Conservation (phyloP, 2,888 invertebrate genomes). For the Stenodema calcarata region DNA sequence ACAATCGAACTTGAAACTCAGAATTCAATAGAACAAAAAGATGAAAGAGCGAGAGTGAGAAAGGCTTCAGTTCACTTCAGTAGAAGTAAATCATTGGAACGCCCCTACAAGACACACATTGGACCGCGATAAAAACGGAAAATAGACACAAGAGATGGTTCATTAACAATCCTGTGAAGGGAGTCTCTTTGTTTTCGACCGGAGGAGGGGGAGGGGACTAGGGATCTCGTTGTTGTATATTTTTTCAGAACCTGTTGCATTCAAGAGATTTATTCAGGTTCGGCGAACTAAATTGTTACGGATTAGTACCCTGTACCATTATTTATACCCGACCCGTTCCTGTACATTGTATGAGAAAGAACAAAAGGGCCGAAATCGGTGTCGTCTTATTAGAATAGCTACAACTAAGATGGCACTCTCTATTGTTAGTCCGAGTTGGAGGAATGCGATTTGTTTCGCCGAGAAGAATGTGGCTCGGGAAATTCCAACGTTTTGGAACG, state of each 20-base stretch:
- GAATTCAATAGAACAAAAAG: neutral
- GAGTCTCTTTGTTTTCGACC: neutral
- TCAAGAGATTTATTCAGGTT: constrained; percentile 21
- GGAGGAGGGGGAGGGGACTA: neutral
- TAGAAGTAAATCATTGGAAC: neutral
- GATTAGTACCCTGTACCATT: constrained; percentile 11
- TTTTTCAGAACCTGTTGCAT: constrained; percentile 24
- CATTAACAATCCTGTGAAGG: neutral
- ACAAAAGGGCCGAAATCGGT: neutral
- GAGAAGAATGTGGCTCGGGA: neutral
- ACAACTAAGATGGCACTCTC: neutral
- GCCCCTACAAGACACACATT: neutral
- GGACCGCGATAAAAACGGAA: neutral
- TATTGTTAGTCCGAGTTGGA: neutral
- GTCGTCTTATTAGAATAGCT: neutral
- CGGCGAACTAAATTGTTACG: constrained; percentile 22
- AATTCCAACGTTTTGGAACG: neutral
- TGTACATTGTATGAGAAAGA: neutral
- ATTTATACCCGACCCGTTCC: neutral
- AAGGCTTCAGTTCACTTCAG: neutral
- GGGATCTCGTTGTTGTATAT: neutral
- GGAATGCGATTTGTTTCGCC: neutral
- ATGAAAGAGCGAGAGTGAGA: neutral
- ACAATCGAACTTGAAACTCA: neutral
- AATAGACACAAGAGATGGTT: neutral